Percentiles rank a stretch among this genome's conserved stretches.
phyloP scores from a whole-genome alignment of 2,888 invertebrate species.

The Philonicus albiceps region DNA sequence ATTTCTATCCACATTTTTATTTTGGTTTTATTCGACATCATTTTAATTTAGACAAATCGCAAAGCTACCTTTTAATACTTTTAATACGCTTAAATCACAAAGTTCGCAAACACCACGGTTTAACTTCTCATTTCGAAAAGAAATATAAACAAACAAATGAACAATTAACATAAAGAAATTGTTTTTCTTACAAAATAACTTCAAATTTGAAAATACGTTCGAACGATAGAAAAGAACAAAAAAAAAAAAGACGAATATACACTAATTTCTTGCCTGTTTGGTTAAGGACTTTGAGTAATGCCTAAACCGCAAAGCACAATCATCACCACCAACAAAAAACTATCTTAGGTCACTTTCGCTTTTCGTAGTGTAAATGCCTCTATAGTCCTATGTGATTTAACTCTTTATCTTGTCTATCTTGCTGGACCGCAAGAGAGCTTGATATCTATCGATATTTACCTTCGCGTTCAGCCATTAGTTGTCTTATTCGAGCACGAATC shows the following conservation, averaged over 20 bases:
- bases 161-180: background rate
- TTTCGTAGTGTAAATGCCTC: conserved; percentile 23
- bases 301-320: conserved; percentile 43
- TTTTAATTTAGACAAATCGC: background rate
- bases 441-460: conserved; percentile 65
- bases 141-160: conserved; percentile 24
- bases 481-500: conserved; percentile 80
- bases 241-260: conserved; percentile 25
- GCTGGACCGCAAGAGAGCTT: background rate
- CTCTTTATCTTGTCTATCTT: background rate
- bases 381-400: conserved; percentile 44
- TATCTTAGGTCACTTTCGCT: conserved; percentile 31
- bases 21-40: background rate
- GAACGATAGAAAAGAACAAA: conserved; percentile 2
- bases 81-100: conserved; percentile 33
- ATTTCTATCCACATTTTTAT: background rate
- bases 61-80: background rate
- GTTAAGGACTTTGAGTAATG: conserved; percentile 34
- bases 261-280: conserved; percentile 46
- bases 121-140: background rate
- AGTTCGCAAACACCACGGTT: background rate
- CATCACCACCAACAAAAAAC: conserved; percentile 46
- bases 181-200: conserved; percentile 23
- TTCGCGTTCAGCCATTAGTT: conserved; percentile 87
- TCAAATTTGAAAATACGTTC: background rate